Evolutionary conservation across 2,797 vertebrate species (phyloP).

Genomic region (Buphagus erythrorhynchus): DNA sequence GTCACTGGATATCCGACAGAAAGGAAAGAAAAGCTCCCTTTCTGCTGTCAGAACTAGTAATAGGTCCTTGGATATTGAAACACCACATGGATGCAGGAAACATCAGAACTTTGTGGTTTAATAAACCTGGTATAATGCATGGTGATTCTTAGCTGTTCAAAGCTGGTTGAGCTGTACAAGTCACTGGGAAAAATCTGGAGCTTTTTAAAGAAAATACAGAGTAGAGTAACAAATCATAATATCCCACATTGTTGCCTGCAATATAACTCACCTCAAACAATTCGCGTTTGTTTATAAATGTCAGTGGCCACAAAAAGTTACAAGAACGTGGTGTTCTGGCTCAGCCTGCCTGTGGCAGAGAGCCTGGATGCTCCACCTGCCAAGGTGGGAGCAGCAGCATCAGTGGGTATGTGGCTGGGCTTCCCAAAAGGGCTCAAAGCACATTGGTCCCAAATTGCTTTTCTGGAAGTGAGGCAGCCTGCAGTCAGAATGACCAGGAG

Average conservation of each 20-base stretch:
- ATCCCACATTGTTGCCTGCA: background rate
- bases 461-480: background rate
- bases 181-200: background rate
- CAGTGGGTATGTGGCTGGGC: background rate
- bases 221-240: background rate
- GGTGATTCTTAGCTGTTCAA: background rate
- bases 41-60: background rate
- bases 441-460: background rate
- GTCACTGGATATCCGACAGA: background rate
- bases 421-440: background rate
- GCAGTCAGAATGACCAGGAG: background rate
- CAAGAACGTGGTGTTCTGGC: fast-evolving
- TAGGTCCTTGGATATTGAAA: background rate
- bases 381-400: background rate
- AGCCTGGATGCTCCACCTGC: background rate
- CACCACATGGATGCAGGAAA: background rate
- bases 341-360: background rate
- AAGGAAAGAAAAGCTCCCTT: background rate
- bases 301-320: background rate
- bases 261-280: background rate
- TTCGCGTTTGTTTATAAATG: background rate
- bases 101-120: background rate
- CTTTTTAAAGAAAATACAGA: background rate
- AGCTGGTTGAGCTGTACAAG: background rate
- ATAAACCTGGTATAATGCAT: background rate